Conservation (phyloP, 2,888 invertebrate species). For the Gastracanthus pulcherrimus region DNA sequence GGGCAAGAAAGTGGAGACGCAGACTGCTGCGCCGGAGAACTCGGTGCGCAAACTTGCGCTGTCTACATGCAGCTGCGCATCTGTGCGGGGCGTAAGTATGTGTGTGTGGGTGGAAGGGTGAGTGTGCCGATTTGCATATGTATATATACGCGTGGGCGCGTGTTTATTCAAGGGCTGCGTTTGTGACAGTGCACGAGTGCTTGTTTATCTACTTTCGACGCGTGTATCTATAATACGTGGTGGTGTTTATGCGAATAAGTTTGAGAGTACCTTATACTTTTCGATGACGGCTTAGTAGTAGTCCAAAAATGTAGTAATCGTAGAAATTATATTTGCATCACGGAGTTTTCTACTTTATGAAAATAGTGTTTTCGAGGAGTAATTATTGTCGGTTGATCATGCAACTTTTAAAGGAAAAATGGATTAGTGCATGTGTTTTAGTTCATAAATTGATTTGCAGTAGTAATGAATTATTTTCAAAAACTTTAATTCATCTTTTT, state of each 20-base stretch:
- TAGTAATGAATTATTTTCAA: too few species aligned
- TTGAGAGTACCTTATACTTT: background rate
- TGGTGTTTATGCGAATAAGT: background rate
- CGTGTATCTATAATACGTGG: background rate
- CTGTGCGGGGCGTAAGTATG: background rate
- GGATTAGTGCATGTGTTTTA: too few species aligned
- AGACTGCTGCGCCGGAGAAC: background rate
- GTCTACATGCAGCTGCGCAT: background rate
- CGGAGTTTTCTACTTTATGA: too few species aligned
- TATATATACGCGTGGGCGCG: background rate
- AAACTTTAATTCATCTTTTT: too few species aligned
- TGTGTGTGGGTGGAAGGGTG: background rate
- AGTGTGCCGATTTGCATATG: constrained; percentile 17
- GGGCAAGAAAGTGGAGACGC: background rate
- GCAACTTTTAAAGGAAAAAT: too few species aligned
- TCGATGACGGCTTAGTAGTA: background rate
- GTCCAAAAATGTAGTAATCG: background rate
- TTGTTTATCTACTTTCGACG: constrained; percentile 16
- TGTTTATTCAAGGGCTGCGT: constrained; percentile 4
- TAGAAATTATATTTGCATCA: too few species aligned
- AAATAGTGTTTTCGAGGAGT: too few species aligned
- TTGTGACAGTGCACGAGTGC: constrained; percentile 8
- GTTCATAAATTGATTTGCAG: too few species aligned
- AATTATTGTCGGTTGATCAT: too few species aligned
- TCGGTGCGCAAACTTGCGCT: background rate